Evolutionary conservation across 2,113 vertebrate genomes (phyloP).

Genomic region (Elaphurus davidianus): DNA sequence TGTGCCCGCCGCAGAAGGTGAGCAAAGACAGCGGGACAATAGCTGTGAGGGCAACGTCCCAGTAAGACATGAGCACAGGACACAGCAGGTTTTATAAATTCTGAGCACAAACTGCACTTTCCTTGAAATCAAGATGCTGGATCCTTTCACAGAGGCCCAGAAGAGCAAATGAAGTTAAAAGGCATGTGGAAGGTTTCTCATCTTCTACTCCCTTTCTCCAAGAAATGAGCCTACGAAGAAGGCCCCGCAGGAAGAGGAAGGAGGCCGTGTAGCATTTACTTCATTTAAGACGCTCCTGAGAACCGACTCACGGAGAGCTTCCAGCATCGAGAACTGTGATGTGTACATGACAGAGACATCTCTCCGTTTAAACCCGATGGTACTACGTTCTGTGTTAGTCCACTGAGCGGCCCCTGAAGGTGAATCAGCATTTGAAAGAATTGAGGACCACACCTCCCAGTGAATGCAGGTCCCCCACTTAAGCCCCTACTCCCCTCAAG

Average conservation of each 20-base stretch:
- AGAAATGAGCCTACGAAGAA: background rate
- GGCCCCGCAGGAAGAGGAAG: background rate
- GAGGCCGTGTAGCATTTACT: background rate
- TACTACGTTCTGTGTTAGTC: background rate
- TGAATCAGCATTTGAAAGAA: background rate
- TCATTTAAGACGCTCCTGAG: background rate
- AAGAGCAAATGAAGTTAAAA: background rate
- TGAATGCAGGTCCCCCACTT: background rate
- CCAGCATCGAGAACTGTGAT: background rate
- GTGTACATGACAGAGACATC: background rate
- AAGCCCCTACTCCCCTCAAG: background rate
- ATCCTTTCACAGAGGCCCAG: background rate
- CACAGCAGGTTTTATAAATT: background rate
- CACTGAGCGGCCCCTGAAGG: background rate
- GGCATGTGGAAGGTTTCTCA: background rate
- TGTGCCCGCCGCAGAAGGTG: accelerated
- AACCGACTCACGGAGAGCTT: background rate
- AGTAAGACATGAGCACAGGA: background rate
- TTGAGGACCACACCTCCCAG: background rate
- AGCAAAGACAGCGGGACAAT: background rate
- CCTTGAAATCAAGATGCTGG: background rate
- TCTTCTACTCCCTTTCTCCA: background rate
- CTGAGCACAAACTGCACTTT: background rate
- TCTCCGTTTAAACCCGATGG: background rate
- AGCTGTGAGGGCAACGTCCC: background rate